Conservation (phyloP, 2,113 vertebrate species). For the Sisor rabdophorus region DNA sequence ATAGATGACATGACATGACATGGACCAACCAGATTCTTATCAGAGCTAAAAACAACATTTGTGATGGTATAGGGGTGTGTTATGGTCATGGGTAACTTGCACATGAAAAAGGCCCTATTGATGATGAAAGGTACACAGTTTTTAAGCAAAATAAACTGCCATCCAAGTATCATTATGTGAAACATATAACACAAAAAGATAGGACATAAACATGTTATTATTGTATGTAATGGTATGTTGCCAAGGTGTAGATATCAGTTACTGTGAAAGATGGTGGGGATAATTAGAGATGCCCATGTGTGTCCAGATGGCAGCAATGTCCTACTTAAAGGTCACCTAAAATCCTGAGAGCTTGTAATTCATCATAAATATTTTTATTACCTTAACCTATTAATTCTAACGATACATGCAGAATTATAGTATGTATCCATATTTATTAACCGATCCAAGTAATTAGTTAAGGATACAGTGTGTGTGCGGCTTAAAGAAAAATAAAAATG, state of each 20-base stretch:
- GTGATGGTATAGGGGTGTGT: too few species aligned
- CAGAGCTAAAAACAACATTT: too few species aligned
- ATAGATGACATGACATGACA: too few species aligned
- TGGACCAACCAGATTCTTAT: too few species aligned
- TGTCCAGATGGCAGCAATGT: slow-evolving; percentile 64
- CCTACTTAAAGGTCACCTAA: slow-evolving; percentile 62
- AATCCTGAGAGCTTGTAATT: slow-evolving; percentile 35
- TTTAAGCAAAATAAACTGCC: too few species aligned
- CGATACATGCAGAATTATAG: not conserved
- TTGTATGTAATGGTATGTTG: slow-evolving; percentile 8
- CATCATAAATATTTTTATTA: slow-evolving; percentile 15
- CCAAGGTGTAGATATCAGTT: slow-evolving; percentile 53
- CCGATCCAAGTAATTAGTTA: slow-evolving; percentile 44
- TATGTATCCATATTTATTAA: not conserved
- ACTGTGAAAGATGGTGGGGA: slow-evolving; percentile 58
- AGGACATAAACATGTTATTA: slow-evolving; percentile 18
- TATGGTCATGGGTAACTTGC: too few species aligned
- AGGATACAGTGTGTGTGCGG: slow-evolving; percentile 23
- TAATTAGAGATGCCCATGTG: slow-evolving; percentile 61
- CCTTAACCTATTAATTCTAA: not conserved
- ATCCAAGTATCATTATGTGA: too few species aligned
- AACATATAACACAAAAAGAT: slow-evolving; percentile 8
- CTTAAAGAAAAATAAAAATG: slow-evolving; percentile 39
- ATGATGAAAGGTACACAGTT: too few species aligned
- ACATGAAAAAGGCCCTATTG: too few species aligned